Evolutionary conservation across 1,140 invertebrate species (phyloP).

Genomic region (Tetramorium simillimum): DNA sequence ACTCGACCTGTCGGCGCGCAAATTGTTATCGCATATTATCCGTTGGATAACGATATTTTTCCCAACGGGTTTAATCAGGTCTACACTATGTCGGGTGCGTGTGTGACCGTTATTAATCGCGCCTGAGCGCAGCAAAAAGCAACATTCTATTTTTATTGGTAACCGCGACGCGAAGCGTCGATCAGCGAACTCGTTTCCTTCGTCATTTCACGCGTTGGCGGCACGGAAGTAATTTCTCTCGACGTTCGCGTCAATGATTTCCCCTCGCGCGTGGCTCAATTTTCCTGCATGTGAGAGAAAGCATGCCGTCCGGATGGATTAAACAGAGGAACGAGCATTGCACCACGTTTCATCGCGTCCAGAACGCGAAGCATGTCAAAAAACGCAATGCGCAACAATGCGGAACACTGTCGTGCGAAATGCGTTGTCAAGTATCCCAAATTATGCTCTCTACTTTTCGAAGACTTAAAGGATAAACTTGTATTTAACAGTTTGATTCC

Average conservation of each 20-base stretch:
- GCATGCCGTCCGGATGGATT: constrained; percentile 51
- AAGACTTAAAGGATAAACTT: background rate
- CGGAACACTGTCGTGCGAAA: background rate
- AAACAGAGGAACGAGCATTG: constrained; percentile 55
- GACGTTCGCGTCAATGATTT: constrained; percentile 58
- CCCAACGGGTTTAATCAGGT: constrained; percentile 43
- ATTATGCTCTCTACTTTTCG: background rate
- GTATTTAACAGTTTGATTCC: background rate
- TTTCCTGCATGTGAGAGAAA: constrained; percentile 43
- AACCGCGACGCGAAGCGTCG: constrained; percentile 30
- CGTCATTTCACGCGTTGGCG: constrained; percentile 38
- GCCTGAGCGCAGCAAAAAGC: constrained; percentile 19
- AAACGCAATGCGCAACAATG: constrained; percentile 41
- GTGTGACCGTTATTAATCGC: constrained; percentile 43
- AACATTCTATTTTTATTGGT: constrained; percentile 49
- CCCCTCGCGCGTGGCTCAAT: constrained; percentile 49
- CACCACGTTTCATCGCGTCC: constrained; percentile 33
- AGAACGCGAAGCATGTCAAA: constrained; percentile 21
- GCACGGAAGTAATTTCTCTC: constrained; percentile 53
- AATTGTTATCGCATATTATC: constrained; percentile 56
- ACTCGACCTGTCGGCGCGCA: constrained; percentile 45
- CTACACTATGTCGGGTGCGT: background rate
- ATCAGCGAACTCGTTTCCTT: constrained; percentile 47
- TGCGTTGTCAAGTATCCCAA: background rate
- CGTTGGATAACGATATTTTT: constrained; percentile 25